Conservation (phyloP, 2,888 invertebrate genomes). For the Xiphydria camelus region DNA sequence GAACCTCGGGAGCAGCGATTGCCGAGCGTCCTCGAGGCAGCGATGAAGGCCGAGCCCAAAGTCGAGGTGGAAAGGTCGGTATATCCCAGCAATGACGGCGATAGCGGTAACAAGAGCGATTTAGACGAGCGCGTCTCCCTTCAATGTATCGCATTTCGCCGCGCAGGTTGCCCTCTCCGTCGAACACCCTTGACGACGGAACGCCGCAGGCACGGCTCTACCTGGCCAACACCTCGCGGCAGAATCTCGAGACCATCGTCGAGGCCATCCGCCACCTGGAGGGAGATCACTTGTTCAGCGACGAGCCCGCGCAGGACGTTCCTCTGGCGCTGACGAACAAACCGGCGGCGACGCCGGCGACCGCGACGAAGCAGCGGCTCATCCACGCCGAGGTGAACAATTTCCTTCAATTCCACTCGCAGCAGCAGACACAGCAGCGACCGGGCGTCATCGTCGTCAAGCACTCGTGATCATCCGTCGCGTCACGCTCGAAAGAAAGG, state of each 20-base stretch:
- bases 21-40: constrained; percentile 80
- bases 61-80: constrained; percentile 67
- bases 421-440: constrained; percentile 62
- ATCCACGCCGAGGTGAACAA: constrained; percentile 66
- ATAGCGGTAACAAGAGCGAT: no score
- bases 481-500: constrained; percentile 32
- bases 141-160: background rate
- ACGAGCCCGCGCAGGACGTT: constrained; percentile 63
- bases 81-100: constrained; percentile 21
- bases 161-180: constrained; percentile 67
- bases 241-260: constrained; percentile 96
- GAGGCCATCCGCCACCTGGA: constrained; percentile 98
- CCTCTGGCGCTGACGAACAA: constrained; percentile 54
- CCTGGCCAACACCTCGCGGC: constrained; percentile 78
- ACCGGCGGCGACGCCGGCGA: constrained; percentile 37
- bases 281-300: constrained; percentile 90
- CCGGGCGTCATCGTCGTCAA: constrained; percentile 91
- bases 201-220: constrained; percentile 62
- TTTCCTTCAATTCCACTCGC: constrained; percentile 66
- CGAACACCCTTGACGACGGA: constrained; percentile 56
- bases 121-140: background rate
- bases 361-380: constrained; percentile 51
- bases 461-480: constrained; percentile 65
- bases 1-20: constrained; percentile 60
- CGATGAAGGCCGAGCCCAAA: constrained; percentile 86